A percentile compares a stretch with the other conserved stretches of the same genome.
Evolutionary conservation across 2,888 invertebrate species (phyloP).

Genomic region (Diploptera punctata): DNA sequence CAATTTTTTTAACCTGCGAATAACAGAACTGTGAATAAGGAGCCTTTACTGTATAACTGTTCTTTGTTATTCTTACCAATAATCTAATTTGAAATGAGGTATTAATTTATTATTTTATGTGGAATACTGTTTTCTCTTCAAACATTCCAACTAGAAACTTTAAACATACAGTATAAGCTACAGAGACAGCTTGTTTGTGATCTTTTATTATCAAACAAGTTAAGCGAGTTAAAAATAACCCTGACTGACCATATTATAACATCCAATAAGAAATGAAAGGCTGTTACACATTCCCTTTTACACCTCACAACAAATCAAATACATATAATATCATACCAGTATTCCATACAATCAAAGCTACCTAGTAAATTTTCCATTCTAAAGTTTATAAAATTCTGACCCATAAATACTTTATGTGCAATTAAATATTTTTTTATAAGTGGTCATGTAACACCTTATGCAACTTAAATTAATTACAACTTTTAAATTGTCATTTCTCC

Average conservation of each 20-base stretch:
- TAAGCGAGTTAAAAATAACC: conserved; percentile 25
- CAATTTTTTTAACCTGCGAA: too few relatives aligned
- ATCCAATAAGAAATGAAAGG: conserved; percentile 30
- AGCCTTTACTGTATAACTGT: too few relatives aligned
- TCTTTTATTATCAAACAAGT: background rate
- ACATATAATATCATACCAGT: conserved; percentile 2
- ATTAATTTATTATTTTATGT: background rate
- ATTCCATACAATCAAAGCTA: conserved; percentile 25
- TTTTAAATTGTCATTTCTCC: too few relatives aligned
- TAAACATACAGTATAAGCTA: conserved; percentile 3
- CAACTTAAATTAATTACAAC: too few relatives aligned
- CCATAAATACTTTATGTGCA: too few relatives aligned
- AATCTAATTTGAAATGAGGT: background rate
- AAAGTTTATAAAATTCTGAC: background rate
- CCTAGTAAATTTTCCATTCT: conserved; percentile 4
- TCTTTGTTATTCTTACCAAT: too few relatives aligned
- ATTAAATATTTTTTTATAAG: too few relatives aligned
- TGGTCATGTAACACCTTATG: too few relatives aligned
- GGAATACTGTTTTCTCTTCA: conserved; percentile 1
- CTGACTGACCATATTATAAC: conserved; percentile 27
- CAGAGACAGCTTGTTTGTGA: background rate
- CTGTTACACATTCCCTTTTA: conserved; percentile 17
- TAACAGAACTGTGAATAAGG: too few relatives aligned
- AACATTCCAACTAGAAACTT: background rate
- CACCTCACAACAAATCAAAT: conserved; percentile 19